phyloP scores from a whole-genome alignment of 30 jellyfish, hydroid and myxozoan genomes.

The Rhopilema esculentum region DNA sequence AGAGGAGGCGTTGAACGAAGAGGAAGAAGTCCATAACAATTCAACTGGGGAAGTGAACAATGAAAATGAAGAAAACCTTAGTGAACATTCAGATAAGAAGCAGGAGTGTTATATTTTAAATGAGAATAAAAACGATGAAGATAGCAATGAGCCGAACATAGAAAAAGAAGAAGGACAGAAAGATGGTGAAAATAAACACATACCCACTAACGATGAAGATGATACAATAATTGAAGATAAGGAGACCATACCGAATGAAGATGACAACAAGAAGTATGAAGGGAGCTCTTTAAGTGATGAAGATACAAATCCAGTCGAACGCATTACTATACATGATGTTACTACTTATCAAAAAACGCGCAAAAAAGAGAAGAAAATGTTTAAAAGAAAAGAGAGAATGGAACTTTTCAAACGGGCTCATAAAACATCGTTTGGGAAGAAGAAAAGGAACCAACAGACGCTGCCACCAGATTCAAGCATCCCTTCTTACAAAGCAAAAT shows the following conservation, averaged over 20 bases:
- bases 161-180: not conserved
- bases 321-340: not conserved
- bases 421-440: not conserved
- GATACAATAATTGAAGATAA: not conserved
- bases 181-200: not conserved
- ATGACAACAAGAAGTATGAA: not conserved
- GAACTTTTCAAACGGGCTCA: slow-evolving; percentile 21
- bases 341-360: slow-evolving; percentile 37
- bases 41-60: not conserved
- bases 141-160: not conserved
- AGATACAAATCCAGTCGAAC: no score
- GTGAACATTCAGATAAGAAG: not conserved
- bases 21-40: not conserved
- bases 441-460: not conserved
- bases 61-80: not conserved
- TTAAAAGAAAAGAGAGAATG: slow-evolving; percentile 28
- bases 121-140: not conserved
- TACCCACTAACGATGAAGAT: not conserved
- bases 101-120: not conserved
- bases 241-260: not conserved
- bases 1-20: not conserved
- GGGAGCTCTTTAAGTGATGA: not conserved
- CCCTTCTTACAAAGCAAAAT: slow-evolving; percentile 67
- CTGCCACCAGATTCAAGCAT: slow-evolving; percentile 47
- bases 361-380: slow-evolving; percentile 19